Base-by-base conservation (phyloP, 2,113 vertebrate genomes). In the Noturus placidus region DNA sequence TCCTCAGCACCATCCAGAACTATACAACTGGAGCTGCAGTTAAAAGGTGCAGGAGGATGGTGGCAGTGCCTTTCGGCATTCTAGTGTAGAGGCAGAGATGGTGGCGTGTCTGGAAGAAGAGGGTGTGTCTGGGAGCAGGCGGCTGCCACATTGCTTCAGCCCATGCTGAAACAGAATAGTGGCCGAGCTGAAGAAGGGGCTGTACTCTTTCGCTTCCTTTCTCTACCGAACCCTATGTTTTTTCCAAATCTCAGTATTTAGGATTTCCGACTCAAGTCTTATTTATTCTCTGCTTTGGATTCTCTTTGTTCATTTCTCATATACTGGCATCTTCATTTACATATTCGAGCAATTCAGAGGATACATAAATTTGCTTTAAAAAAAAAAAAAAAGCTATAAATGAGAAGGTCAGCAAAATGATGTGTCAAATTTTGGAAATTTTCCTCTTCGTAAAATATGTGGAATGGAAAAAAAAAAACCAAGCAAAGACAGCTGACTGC, bases 121-220 rank as follows among this genome's bases (percentile, higher is more conserved):
- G 79, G 83, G 87, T 67, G 84, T 83, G 87, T 46, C 84, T 79
- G 80, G 81, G 80, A 90, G 82, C 70, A 50, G 50, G 30, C 80
- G 14, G 50, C 77, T 85, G 52, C 83, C 83, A 83, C 77, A 59
- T 83, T 74, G 82, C 78, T 87, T 74, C 65, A 52, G 86, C 56
- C 42, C 15, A 46, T 87, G 89, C 84, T 86, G 84, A 86, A 81
- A 79, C 80, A 56, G 80, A 81, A 56, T 33, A 6, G 57, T 6
- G 56, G 33, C 33, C 14, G 30, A 27, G 33, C 9, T 35, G 54
- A 35, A 80, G 13, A 35, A 80, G 77, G 15, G 77, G 50, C 78
- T 57, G 17, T 5, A 17, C 22, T 27, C 52, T 59, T 27, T 59
- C 15, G 0, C 33, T 33, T 15, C 52, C 50, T 56, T 56, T 80